phyloP scores from a whole-genome alignment of 2,113 vertebrate species.

The Tachysurus fulvidraco region DNA sequence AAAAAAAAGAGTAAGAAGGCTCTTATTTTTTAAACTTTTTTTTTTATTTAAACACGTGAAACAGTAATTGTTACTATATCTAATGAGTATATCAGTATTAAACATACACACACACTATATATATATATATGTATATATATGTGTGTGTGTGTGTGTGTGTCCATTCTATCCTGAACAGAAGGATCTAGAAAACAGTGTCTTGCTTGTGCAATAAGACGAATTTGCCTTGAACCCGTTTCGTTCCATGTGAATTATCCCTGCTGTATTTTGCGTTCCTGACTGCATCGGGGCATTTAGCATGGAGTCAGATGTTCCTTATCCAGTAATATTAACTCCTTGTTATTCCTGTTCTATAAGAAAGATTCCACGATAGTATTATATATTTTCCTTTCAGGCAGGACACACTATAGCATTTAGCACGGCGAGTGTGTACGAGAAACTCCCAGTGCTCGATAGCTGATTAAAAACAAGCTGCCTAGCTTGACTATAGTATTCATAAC shows the following conservation, averaged over 20 bases:
- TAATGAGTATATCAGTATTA: constrained; percentile 5
- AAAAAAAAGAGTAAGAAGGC: background rate
- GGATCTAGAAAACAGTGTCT: background rate
- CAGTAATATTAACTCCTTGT: background rate
- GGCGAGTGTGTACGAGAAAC: background rate
- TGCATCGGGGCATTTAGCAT: background rate
- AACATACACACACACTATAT: background rate
- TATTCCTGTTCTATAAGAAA: background rate
- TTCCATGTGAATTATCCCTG: background rate
- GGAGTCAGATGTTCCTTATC: background rate
- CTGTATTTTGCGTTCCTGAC: background rate
- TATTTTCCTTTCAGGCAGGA: background rate
- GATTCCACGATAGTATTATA: background rate
- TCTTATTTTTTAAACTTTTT: background rate
- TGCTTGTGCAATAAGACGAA: constrained; percentile 19
- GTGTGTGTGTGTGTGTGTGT: background rate
- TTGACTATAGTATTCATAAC: background rate
- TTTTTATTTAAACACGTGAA: background rate
- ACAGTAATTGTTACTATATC: background rate
- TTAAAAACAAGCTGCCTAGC: no score
- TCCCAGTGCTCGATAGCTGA: background rate
- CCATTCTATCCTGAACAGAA: background rate
- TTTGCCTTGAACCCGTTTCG: constrained; percentile 20
- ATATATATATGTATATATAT: background rate
- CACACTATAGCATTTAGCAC: background rate